Percentiles rank a stretch among this genome's conserved stretches.
Conservation (phyloP, 2,888 invertebrate genomes). For the Acrobasis suavella region DNA sequence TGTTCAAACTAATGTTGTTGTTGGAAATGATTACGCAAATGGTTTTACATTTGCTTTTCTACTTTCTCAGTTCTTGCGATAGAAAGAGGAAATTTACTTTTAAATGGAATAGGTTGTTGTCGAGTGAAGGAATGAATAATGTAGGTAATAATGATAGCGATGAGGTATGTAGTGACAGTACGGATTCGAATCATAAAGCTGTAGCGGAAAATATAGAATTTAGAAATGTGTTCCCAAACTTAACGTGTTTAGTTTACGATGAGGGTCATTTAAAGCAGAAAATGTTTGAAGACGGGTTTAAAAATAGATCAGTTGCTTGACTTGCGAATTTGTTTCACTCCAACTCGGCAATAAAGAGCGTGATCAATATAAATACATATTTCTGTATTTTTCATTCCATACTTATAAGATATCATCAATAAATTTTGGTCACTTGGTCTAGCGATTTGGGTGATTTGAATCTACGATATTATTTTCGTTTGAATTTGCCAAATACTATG, state of each 20-base stretch:
- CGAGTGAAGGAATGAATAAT: constrained; percentile 32
- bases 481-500: background rate
- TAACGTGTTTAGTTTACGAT: constrained; percentile 33
- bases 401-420: constrained; percentile 5
- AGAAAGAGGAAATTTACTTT: constrained; percentile 33
- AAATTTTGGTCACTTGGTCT: constrained; percentile 2
- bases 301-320: constrained; percentile 36
- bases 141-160: constrained; percentile 38
- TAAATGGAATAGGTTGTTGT: constrained; percentile 33
- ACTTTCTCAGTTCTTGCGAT: constrained; percentile 53
- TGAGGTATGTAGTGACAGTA: constrained; percentile 40
- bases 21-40: constrained; percentile 62
- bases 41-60: constrained; percentile 71
- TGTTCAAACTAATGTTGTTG: constrained; percentile 49
- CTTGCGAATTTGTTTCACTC: constrained; percentile 18
- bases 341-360: constrained; percentile 10
- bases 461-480: background rate
- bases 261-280: constrained; percentile 36
- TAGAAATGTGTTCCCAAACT: constrained; percentile 65
- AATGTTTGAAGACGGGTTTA: constrained; percentile 37
- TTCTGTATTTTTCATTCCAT: background rate
- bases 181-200: constrained; percentile 39
- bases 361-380: constrained; percentile 3
- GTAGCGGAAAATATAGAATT: constrained; percentile 57
- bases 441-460: background rate